Evolutionary conservation across 1,140 invertebrate species (phyloP).

Genomic region (Saccostrea cuccullata): DNA sequence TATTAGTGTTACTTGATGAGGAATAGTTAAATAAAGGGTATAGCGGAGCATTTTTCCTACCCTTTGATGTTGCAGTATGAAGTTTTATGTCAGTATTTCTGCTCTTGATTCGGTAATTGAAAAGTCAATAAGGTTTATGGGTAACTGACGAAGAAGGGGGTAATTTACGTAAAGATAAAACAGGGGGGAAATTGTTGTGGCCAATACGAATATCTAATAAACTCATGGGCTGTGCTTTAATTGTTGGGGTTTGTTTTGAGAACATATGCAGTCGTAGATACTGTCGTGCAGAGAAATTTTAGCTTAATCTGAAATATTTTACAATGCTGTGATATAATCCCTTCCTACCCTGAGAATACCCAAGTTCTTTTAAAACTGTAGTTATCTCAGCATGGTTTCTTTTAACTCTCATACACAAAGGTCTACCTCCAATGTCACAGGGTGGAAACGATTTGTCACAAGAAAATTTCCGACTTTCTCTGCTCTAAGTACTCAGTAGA

Average conservation of each 20-base stretch:
- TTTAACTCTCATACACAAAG: not conserved
- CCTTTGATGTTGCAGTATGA: conserved; percentile 19
- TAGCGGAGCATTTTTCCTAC: not conserved
- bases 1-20: conserved; percentile 34
- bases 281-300: not conserved
- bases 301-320: not conserved
- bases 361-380: not conserved
- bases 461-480: conserved; percentile 29
- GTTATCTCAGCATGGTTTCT: not conserved
- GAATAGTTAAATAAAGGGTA: conserved; percentile 31
- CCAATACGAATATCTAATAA: not conserved
- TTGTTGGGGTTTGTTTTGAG: not conserved
- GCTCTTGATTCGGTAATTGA: not conserved
- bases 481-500: conserved; percentile 17
- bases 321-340: not conserved
- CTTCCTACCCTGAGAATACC: not conserved
- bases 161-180: not conserved
- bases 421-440: conserved; percentile 15
- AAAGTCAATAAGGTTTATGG: conserved; percentile 13
- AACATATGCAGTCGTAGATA: not conserved
- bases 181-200: not conserved
- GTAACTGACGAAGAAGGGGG: not conserved
- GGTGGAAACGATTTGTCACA: conserved; percentile 15
- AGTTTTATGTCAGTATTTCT: conserved; percentile 1
- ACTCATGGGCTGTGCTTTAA: not conserved